A percentile compares a stretch with the other conserved stretches of the same genome.
Evolutionary conservation across 2,797 vertebrate species (phyloP).

Genomic region (Labeo calbasu): DNA sequence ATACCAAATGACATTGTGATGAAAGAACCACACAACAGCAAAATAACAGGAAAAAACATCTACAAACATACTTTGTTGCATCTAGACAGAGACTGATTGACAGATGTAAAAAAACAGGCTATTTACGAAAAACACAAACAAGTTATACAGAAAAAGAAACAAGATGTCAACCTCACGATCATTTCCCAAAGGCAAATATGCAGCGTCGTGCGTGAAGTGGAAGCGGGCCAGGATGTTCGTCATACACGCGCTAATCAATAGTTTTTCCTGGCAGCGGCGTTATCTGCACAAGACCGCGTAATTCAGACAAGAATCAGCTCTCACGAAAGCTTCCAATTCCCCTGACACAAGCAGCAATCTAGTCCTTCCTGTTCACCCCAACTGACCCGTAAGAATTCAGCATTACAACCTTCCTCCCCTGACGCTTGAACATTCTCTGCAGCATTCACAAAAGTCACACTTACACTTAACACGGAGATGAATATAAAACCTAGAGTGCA

Average conservation of each 20-base stretch:
- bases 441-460: conserved; percentile 22
- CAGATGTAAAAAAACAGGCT: conserved; percentile 65
- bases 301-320: conserved; percentile 61
- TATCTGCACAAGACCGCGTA: conserved; percentile 64
- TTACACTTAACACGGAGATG: conserved; percentile 44
- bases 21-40: conserved; percentile 65
- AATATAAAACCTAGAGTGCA: conserved; percentile 64
- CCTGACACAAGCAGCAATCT: conserved; percentile 41
- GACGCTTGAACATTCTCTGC: conserved; percentile 29
- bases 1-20: conserved; percentile 72
- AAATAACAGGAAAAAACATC: conserved; percentile 75
- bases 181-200: conserved; percentile 55
- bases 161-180: conserved; percentile 44
- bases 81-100: conserved; percentile 60
- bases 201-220: conserved; percentile 60
- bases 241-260: conserved; percentile 66
- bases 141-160: conserved; percentile 44
- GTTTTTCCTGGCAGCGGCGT: conserved; percentile 68
- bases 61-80: conserved; percentile 78
- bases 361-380: conserved; percentile 55
- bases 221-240: conserved; percentile 73
- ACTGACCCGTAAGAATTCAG: conserved; percentile 61
- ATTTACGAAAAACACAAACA: conserved; percentile 51
- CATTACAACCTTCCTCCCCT: conserved; percentile 32
- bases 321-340: conserved; percentile 59